Conservation (phyloP, 2,888 invertebrate species). For the Elegia similella region DNA sequence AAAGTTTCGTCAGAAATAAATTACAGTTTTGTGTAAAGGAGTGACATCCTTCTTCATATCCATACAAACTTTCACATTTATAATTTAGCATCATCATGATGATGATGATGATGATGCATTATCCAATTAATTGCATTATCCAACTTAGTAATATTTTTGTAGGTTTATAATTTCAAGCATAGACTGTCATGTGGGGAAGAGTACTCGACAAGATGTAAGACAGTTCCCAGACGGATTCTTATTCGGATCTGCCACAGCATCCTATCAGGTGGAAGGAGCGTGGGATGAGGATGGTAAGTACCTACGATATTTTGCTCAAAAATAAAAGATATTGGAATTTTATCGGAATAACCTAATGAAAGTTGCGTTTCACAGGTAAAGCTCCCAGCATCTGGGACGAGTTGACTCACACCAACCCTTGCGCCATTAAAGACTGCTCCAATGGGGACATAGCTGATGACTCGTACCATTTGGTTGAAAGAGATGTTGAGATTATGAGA, state of each 20-base stretch:
- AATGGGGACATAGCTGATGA: conserved; percentile 82
- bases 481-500: conserved; percentile 67
- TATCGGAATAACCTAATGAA: not conserved
- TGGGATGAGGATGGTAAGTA: conserved; percentile 73
- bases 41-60: no score
- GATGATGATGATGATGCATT: no score
- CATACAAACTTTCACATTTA: no score
- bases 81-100: no score
- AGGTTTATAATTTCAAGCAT: not conserved
- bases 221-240: conserved; percentile 44
- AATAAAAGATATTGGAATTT: not conserved
- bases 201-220: conserved; percentile 29
- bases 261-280: conserved; percentile 79
- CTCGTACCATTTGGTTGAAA: conserved; percentile 79
- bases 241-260: conserved; percentile 56
- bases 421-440: conserved; percentile 71
- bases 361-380: conserved; percentile 58
- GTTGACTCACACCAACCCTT: conserved; percentile 66
- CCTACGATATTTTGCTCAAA: not conserved
- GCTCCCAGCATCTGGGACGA: conserved; percentile 83
- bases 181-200: not conserved
- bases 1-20: no score
- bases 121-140: no score
- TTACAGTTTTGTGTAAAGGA: no score
- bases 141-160: no score